Conservation (phyloP, 2,888 invertebrate species). For the Harmothoe impar region DNA sequence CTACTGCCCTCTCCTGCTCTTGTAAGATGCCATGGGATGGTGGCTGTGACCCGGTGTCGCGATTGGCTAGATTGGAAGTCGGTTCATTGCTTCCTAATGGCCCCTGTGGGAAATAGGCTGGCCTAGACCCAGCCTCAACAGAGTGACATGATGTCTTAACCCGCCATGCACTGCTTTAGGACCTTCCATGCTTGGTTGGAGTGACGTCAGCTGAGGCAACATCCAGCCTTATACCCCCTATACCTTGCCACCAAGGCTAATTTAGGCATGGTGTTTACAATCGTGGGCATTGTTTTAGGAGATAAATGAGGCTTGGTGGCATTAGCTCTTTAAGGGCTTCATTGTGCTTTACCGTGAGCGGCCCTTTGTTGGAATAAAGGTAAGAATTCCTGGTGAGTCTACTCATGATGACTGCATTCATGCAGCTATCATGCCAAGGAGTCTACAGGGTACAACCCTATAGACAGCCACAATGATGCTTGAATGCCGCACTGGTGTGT, state of each 20-base stretch:
- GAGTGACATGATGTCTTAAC: background rate
- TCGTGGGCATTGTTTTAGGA: slow-evolving; percentile 9
- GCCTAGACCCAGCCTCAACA: background rate
- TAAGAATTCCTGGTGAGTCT: too few species aligned
- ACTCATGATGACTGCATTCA: too few species aligned
- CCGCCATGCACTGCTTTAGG: background rate
- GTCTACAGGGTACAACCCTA: too few species aligned
- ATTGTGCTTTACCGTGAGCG: too few species aligned
- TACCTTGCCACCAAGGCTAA: slow-evolving; percentile 27
- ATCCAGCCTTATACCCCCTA: background rate
- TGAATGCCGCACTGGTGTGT: too few species aligned
- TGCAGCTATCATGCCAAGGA: too few species aligned
- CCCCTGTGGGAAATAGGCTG: slow-evolving; percentile 21
- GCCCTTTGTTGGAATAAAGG: too few species aligned
- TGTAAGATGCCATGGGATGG: background rate
- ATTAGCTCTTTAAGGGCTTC: too few species aligned
- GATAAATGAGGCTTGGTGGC: background rate
- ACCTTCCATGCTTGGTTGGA: background rate
- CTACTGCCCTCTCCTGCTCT: background rate
- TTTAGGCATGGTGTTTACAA: background rate
- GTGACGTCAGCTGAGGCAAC: too few species aligned
- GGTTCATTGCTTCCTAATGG: slow-evolving; percentile 39
- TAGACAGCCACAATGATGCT: too few species aligned
- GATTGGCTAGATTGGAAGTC: slow-evolving; percentile 34
- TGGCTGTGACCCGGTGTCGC: background rate